Conservation (phyloP, 35 echinoderm and acorn worm species). For the Apostichopus californicus region DNA sequence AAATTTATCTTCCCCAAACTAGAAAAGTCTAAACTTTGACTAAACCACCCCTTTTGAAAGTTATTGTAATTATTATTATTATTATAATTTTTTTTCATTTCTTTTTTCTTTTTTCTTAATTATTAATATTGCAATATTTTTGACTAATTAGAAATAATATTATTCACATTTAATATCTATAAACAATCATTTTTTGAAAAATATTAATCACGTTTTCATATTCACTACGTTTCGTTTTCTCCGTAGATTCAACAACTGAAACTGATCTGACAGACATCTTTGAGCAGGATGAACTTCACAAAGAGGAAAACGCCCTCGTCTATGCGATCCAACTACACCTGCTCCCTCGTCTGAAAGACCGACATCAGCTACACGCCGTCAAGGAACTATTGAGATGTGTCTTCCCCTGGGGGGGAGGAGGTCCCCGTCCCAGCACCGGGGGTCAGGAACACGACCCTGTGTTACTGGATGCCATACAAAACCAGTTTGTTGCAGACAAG, state of each 20-base stretch:
- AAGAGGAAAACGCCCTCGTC: constrained; percentile 77
- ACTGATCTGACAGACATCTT: constrained; percentile 29
- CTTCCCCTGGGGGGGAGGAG: constrained; percentile 80
- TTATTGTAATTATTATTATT: too few species aligned
- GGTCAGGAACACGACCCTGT: constrained; percentile 88
- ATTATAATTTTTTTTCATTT: too few species aligned
- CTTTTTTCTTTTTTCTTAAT: too few species aligned
- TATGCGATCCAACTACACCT: constrained; percentile 75
- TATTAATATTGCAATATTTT: too few species aligned
- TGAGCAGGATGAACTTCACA: constrained; percentile 83
- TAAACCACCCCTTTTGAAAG: too few species aligned
- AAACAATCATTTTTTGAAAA: too few species aligned
- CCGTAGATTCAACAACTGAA: neutral
- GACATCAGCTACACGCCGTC: constrained; percentile 42
- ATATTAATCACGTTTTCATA: too few species aligned
- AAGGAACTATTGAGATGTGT: constrained; percentile 72
- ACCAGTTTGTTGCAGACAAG: constrained; percentile 90
- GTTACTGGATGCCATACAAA: constrained; percentile 88
- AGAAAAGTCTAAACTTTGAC: too few species aligned
- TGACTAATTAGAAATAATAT: neutral
- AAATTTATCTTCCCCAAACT: too few species aligned
- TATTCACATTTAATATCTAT: too few species aligned
- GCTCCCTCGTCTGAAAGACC: constrained; percentile 32
- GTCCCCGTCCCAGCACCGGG: constrained; percentile 38
- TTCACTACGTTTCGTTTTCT: neutral